Conservation (phyloP, 2,113 vertebrate genomes). For the Piaya cayana region DNA sequence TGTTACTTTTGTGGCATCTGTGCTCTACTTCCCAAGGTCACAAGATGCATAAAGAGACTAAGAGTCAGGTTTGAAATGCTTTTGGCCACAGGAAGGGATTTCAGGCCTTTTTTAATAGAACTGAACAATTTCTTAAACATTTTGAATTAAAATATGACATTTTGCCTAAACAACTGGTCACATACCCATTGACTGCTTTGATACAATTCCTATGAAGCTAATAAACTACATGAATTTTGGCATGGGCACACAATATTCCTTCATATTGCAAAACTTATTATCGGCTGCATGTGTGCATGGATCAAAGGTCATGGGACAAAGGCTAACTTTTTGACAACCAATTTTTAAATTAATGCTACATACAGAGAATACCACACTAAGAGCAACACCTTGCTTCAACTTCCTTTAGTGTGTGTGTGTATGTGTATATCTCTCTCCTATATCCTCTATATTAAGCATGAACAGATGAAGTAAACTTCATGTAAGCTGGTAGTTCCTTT, state of each 20-base stretch:
- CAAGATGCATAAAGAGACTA: accelerated
- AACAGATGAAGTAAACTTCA: neutral
- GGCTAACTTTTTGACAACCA: neutral
- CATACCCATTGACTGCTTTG: neutral
- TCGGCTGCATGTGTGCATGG: neutral
- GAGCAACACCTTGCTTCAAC: neutral
- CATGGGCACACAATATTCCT: neutral
- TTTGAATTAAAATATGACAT: neutral
- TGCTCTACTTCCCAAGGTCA: neutral
- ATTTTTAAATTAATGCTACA: neutral
- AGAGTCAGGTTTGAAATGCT: neutral
- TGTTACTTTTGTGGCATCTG: neutral
- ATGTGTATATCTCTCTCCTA: too few species aligned
- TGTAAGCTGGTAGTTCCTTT: neutral
- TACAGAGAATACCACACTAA: neutral
- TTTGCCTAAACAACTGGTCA: neutral
- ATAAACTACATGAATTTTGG: neutral
- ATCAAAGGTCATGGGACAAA: constrained; percentile 3
- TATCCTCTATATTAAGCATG: neutral
- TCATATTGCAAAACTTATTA: neutral
- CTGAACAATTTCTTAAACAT: neutral
- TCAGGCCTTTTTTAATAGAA: neutral
- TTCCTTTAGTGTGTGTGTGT: neutral
- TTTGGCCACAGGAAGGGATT: neutral
- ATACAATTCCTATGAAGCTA: neutral